Evolutionary conservation across 2,113 vertebrate species (phyloP), one percentile per base, ranked within the genome.

Genomic region (Sardina pilchardus): DNA sequence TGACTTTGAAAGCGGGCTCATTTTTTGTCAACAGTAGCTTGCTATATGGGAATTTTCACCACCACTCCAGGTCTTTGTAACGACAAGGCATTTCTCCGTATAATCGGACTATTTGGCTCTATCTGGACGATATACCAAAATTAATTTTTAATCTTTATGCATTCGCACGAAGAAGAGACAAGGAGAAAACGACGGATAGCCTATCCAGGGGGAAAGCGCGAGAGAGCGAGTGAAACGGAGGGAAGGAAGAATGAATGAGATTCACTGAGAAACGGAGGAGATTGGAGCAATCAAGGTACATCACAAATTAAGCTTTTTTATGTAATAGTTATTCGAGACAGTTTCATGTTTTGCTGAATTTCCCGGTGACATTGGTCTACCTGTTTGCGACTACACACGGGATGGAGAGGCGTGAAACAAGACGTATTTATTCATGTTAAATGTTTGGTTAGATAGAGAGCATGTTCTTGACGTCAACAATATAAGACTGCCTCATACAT

Each of bases 111-210:
- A 84, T 82, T 85, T 84, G 30, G 84, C 88, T 84, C 90, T 86
- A 89, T 90, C 88, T 90, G 90, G 90, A 90, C 92, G 92, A 90
- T 85, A 91, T 85, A 90, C 84, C 86, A 89, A 90, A 90, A 91
- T 95, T 92, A 89, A 93, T 94, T 94, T 94, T 94, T 93, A 89
- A 95, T 94, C 94, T 93, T 91, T 93, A 94, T 95, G 94, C 93
- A 94, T 95, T 92, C 88, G 91, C 93, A 93, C 92, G 93, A 94
- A 94, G 93, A 94, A 92, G 90, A 78, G 9, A 78, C 71, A 78
- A 78, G 71, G 71, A 92, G 93, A 90, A 90, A 91, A 87, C 90
- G 90, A 93, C 92, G 88, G 92, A 91, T 92, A 42, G 39, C 39
- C 39, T 42, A 91, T 93, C 88, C 91, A 89, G 86, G 90, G 88